These are phyloP conservation scores for Conus canariensis DNA, from an alignment of 2,888 invertebrate species.

Conservation along the genomic window DNA sequence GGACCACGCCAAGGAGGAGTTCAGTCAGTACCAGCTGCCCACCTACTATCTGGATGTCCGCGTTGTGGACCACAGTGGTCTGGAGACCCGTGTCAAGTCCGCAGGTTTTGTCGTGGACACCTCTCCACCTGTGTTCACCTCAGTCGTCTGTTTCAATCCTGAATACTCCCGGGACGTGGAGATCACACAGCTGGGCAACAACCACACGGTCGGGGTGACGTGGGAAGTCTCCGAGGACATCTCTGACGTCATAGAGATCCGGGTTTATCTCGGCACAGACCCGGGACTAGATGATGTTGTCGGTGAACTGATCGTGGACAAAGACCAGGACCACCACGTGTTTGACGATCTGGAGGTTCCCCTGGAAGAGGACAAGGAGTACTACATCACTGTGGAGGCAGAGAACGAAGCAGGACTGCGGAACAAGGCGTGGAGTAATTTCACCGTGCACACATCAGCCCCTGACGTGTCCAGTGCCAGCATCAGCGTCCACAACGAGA, in stretches of 20 bases:
- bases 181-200: constrained; percentile 57
- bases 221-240: constrained; percentile 62
- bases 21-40: constrained; percentile 28
- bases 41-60: constrained; percentile 60
- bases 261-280: constrained; percentile 51
- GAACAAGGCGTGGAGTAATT: constrained; percentile 21
- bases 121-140: constrained; percentile 57
- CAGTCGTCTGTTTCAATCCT: constrained; percentile 62
- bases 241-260: constrained; percentile 52
- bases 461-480: background rate
- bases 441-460: constrained; percentile 13
- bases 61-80: constrained; percentile 59
- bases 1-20: background rate
- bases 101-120: constrained; percentile 60
- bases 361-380: constrained; percentile 9
- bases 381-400: constrained; percentile 24
- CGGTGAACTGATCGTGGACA: background rate
- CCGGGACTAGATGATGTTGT: constrained; percentile 6
- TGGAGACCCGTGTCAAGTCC: constrained; percentile 53
- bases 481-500: background rate
- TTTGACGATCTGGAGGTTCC: background rate
- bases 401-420: constrained; percentile 18
- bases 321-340: background rate
- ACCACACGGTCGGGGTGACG: constrained; percentile 57
- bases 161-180: constrained; percentile 57